phyloP scores from a whole-genome alignment of 1,140 invertebrate genomes.

The Aphaenogaster floridana region DNA sequence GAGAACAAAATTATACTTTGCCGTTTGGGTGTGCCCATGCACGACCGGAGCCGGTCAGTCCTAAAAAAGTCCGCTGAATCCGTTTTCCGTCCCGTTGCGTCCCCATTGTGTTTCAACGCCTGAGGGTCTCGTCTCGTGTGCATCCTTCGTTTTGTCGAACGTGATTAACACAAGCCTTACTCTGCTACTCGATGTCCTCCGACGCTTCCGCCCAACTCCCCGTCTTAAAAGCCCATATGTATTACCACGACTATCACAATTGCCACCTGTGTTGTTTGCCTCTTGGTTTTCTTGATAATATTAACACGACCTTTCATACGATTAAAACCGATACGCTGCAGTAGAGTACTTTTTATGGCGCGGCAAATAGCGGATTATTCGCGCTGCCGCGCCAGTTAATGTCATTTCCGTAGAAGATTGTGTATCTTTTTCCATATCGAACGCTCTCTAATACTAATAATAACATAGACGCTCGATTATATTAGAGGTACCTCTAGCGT shows the following conservation, averaged over 20 bases:
- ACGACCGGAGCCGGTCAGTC: conserved; percentile 61
- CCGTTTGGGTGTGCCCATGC: conserved; percentile 41
- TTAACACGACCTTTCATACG: conserved; percentile 77
- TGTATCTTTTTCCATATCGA: conserved; percentile 53
- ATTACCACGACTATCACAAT: conserved; percentile 61
- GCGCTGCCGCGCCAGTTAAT: conserved; percentile 29
- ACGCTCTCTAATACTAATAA: conserved; percentile 70
- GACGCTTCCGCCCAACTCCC: conserved; percentile 63
- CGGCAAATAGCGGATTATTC: conserved; percentile 44
- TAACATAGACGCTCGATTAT: conserved; percentile 69
- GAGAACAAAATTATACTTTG: conserved; percentile 33
- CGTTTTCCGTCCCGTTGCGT: conserved; percentile 9
- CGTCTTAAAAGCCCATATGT: conserved; percentile 15
- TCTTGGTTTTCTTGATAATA: conserved; percentile 83
- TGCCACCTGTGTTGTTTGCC: conserved; percentile 80
- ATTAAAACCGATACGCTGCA: conserved; percentile 67
- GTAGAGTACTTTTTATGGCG: conserved; percentile 69
- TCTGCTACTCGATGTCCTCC: conserved; percentile 65
- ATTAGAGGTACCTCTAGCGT: conserved; percentile 72
- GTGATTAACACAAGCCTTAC: conserved; percentile 70
- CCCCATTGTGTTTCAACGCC: conserved; percentile 43
- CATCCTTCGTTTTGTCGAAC: conserved; percentile 71
- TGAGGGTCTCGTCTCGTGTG: conserved; percentile 71
- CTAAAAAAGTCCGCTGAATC: conserved; percentile 25
- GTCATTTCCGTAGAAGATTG: conserved; percentile 65